Conservation (phyloP, 2,113 vertebrate species). For the Gymnorhina tibicen region DNA sequence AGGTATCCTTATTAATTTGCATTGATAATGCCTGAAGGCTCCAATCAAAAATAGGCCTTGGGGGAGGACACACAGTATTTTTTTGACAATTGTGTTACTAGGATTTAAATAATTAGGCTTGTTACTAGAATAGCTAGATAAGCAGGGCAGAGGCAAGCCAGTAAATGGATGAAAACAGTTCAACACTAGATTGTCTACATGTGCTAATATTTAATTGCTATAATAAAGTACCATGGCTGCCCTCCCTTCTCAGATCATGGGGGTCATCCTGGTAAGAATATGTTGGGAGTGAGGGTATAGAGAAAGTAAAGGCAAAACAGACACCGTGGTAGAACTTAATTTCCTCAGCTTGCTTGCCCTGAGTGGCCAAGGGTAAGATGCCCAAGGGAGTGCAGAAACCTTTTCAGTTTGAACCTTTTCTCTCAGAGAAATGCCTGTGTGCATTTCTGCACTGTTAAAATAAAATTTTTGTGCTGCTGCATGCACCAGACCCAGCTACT, state of each 20-base stretch:
- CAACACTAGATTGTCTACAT: not conserved
- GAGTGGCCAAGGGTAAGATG: not conserved
- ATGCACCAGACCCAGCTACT: not conserved
- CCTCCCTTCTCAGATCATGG: not conserved
- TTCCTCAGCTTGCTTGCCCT: not conserved
- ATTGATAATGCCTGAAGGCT: not conserved
- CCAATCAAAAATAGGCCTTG: not conserved
- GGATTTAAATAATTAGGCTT: not conserved
- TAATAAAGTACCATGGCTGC: not conserved
- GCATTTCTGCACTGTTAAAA: not conserved
- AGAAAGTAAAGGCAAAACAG: not conserved
- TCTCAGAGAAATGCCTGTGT: not conserved
- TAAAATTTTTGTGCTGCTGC: not conserved
- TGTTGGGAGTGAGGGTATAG: not conserved
- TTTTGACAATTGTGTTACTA: not conserved
- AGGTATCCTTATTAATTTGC: not conserved
- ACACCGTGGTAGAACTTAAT: not conserved
- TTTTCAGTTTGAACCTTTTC: not conserved
- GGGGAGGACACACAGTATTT: not conserved
- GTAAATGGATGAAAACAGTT: not conserved
- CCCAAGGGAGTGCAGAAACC: not conserved
- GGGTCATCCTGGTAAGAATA: not conserved
- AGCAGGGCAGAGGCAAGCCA: not conserved
- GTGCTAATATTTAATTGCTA: not conserved
- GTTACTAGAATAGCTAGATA: not conserved